These are phyloP conservation scores for Meloe dianella DNA, from an alignment of 2,888 invertebrate genomes.

Conservation along the genomic window DNA sequence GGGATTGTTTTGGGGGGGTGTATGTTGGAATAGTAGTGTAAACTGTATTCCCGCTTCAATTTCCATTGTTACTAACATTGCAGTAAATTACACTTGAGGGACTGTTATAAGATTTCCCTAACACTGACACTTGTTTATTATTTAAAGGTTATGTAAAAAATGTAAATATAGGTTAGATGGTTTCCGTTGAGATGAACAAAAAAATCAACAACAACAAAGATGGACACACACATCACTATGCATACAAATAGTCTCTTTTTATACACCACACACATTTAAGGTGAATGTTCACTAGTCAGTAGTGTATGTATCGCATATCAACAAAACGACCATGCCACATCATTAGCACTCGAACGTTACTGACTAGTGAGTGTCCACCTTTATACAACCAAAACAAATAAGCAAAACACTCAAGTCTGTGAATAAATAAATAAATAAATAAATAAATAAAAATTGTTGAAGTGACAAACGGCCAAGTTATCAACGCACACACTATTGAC, in stretches of 20 bases:
- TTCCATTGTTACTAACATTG: constrained; percentile 17
- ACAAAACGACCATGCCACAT: too few relatives aligned
- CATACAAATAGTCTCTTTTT: constrained; percentile 15
- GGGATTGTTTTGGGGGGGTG: constrained; percentile 22
- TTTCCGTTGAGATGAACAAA: not conserved
- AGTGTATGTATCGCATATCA: too few relatives aligned
- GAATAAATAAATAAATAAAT: not conserved
- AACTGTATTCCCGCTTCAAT: constrained; percentile 34
- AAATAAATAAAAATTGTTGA: not conserved
- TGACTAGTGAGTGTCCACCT: too few relatives aligned
- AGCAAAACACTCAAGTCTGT: too few relatives aligned
- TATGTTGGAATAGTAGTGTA: not conserved
- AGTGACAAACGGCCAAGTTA: not conserved
- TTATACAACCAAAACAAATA: too few relatives aligned
- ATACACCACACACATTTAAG: too few relatives aligned
- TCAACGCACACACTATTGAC: not conserved
- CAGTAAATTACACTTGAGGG: not conserved
- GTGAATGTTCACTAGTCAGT: too few relatives aligned
- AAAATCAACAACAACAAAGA: not conserved
- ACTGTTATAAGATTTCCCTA: not conserved
- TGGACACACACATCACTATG: constrained; percentile 29
- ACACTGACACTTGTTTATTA: not conserved
- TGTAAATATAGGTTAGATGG: not conserved
- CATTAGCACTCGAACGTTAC: too few relatives aligned
- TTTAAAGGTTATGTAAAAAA: constrained; percentile 3